These are phyloP conservation scores for Musca vetustissima DNA, from an alignment of 1,140 invertebrate species.

Conservation along the genomic window DNA sequence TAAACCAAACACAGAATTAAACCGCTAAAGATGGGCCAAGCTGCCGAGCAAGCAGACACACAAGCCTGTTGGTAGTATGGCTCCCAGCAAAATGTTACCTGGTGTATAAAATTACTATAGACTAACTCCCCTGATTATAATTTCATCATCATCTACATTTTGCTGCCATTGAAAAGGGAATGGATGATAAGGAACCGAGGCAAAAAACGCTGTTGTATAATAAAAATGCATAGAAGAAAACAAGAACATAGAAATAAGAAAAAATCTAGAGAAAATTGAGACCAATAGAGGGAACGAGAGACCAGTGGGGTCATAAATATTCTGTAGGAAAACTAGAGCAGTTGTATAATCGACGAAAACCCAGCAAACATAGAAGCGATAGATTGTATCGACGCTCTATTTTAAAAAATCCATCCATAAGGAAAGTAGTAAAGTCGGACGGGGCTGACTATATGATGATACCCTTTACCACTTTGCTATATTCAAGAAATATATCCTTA, in stretches of 20 bases:
- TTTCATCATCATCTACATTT: slow-evolving; percentile 15
- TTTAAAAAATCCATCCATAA: too few relatives aligned
- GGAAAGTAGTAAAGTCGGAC: too few relatives aligned
- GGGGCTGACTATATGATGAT: too few relatives aligned
- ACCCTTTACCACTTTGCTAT: too few relatives aligned
- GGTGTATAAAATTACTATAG: slow-evolving; percentile 23
- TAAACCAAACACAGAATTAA: neutral
- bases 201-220: neutral
- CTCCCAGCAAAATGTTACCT: slow-evolving; percentile 15
- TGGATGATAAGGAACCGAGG: neutral
- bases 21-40: neutral
- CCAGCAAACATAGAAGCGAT: too few relatives aligned
- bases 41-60: neutral
- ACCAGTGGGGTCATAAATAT: too few relatives aligned
- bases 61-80: too few relatives aligned
- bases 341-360: too few relatives aligned
- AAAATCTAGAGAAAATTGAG: neutral
- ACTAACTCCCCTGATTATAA: slow-evolving; percentile 20
- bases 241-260: neutral
- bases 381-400: too few relatives aligned
- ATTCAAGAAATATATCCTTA: too few relatives aligned
- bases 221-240: slow-evolving; percentile 3
- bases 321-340: too few relatives aligned
- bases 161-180: neutral
- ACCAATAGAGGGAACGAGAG: too few relatives aligned